Percentiles rank a stretch among this genome's conserved stretches.
These are phyloP conservation scores for Epizoanthus stellaris DNA, from an alignment of 92 coral and sea anemone species.

Conservation along the genomic window DNA sequence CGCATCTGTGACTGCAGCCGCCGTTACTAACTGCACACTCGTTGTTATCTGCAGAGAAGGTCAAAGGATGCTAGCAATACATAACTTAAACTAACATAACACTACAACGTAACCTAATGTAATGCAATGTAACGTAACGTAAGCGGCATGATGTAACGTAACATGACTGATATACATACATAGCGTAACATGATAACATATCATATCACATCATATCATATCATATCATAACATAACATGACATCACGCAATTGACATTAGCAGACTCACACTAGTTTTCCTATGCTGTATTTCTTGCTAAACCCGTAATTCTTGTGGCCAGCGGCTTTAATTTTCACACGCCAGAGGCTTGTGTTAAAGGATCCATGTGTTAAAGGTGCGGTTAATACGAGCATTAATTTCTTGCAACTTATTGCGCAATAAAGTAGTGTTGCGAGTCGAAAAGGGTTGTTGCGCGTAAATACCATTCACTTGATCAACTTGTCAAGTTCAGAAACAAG, in stretches of 20 bases:
- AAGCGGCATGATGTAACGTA: not conserved
- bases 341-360: too few relatives aligned
- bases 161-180: not conserved
- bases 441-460: too few relatives aligned
- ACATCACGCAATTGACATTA: too few relatives aligned
- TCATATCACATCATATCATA: not conserved
- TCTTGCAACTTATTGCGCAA: too few relatives aligned
- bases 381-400: too few relatives aligned
- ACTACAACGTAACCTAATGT: not conserved
- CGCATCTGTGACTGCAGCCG: conserved; percentile 43
- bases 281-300: too few relatives aligned
- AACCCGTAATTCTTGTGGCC: too few relatives aligned
- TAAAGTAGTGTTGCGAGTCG: too few relatives aligned
- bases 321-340: too few relatives aligned
- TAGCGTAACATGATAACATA: not conserved
- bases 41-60: conserved; percentile 9
- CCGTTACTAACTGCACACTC: conserved; percentile 30
- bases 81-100: not conserved
- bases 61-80: not conserved
- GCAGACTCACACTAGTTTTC: too few relatives aligned
- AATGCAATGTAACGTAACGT: not conserved
- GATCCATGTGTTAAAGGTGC: too few relatives aligned
- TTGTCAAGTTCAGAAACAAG: not conserved
- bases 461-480: not conserved
- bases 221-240: too few relatives aligned